These are phyloP conservation scores for Heliconius nattereri DNA, from an alignment of 1,140 invertebrate species.

Conservation along the genomic window DNA sequence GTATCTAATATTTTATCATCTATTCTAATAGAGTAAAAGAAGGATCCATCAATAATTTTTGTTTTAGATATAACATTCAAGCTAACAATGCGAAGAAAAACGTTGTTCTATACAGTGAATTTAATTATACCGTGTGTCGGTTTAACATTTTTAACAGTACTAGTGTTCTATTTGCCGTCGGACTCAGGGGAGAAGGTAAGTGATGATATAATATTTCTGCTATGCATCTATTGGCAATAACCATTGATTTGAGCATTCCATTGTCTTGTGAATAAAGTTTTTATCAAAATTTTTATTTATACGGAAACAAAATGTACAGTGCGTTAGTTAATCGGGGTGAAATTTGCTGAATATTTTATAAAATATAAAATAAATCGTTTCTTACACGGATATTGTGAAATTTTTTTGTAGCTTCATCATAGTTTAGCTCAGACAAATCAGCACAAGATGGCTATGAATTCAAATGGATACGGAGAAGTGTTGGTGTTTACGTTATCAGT, in stretches of 20 bases:
- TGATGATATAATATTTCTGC: constrained; percentile 11
- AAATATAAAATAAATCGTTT: too few relatives aligned
- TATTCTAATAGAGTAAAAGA: constrained; percentile 8
- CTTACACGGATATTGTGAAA: too few relatives aligned
- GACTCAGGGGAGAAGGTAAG: constrained; percentile 98
- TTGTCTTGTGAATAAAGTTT: constrained; percentile 31
- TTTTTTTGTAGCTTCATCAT: too few relatives aligned
- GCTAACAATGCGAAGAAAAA: constrained; percentile 98
- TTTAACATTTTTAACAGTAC: constrained; percentile 97
- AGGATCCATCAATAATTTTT: constrained; percentile 34
- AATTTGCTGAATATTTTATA: neutral
- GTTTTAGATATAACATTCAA: constrained; percentile 83
- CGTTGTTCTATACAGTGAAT: constrained; percentile 98
- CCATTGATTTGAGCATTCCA: constrained; percentile 32
- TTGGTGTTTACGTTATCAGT: too few relatives aligned
- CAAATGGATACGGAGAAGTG: too few relatives aligned
- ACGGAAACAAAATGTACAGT: constrained; percentile 11
- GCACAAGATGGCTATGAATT: too few relatives aligned
- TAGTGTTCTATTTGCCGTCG: constrained; percentile 99
- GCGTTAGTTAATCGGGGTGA: neutral
- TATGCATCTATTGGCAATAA: constrained; percentile 37
- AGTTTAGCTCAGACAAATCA: too few relatives aligned
- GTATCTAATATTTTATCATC: too few relatives aligned
- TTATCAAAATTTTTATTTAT: constrained; percentile 16
- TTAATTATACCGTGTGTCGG: constrained; percentile 98